Conservation (phyloP, 2,113 vertebrate genomes). For the Ctenodactylus gundi region DNA sequence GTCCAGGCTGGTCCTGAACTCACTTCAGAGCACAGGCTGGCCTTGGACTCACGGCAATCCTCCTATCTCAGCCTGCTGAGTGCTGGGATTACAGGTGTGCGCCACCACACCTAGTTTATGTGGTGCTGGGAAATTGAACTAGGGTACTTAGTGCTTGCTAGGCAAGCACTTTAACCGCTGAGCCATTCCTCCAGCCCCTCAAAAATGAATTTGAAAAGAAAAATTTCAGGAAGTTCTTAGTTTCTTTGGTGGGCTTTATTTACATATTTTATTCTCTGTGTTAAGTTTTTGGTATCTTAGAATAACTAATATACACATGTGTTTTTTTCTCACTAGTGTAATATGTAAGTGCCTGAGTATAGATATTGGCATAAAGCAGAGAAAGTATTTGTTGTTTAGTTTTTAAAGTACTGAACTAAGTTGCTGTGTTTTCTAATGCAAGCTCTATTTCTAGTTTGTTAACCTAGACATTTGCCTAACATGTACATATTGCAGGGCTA, state of each 20-base stretch:
- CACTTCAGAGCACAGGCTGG: too few relatives aligned
- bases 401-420: background rate
- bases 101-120: too few relatives aligned
- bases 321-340: background rate
- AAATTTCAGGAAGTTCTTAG: constrained; percentile 10
- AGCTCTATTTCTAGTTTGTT: background rate
- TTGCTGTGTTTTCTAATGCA: background rate
- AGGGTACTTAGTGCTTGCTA: too few relatives aligned
- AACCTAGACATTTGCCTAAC: background rate
- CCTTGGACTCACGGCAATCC: too few relatives aligned
- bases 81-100: too few relatives aligned
- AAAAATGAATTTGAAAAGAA: constrained; percentile 5
- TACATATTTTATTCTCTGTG: constrained; percentile 22
- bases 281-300: constrained; percentile 12
- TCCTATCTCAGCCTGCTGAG: too few relatives aligned
- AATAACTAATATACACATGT: constrained; percentile 20
- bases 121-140: too few relatives aligned
- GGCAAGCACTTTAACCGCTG: too few relatives aligned
- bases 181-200: too few relatives aligned
- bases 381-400: background rate
- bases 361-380: background rate
- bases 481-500: background rate
- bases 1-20: background rate
- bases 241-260: background rate
- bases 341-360: background rate